Evolutionary conservation across 2,888 invertebrate species (phyloP), one percentile per base, ranked within the genome.

Genomic region (Coronaproctus castanopsis): DNA sequence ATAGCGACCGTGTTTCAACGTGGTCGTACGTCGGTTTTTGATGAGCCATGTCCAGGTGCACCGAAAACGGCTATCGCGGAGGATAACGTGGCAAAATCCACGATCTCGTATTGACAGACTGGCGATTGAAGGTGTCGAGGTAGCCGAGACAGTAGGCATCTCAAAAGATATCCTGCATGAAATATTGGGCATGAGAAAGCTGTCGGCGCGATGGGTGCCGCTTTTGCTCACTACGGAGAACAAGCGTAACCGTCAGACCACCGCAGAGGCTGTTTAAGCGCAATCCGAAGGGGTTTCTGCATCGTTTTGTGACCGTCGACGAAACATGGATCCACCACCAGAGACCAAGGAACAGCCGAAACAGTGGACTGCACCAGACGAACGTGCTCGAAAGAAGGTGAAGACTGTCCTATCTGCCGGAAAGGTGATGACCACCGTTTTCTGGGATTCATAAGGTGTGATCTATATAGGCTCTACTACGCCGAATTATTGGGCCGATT

Each of bases 281-380:
- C 52, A 57, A 57, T 52, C 57, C 52, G 23, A 24, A 57, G 1
- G 66, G 68, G 59, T 69, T 70, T 68, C 57, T 66, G 62, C 67
- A 65, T 63, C 63, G 67, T 51, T 67, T 67, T 54, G 63, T 71
- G 48, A 70, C 68, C 61, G 65, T 69, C 18, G 62, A 68, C 65
- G 36, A 36, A 36, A 36, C 36, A 8, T 36, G 36, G 14, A 36
- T 36, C 36, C 36, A 36, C 36, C 36, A 58, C 67, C 68, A 61
- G 68, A 70, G 60, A 65, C 65, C 54, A 67, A 66, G 57, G 52
- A 54, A 57, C 62, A 65, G 60, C 64, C 63, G 54, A 63, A 65
- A 63, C 64, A 67, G 63, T 66, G 65, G 63, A 64, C 63, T 65
- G 59, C 60, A 63, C 55, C 55, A 24, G 62, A 63, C 60, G 62